A percentile compares a stretch with the other conserved stretches of the same genome.
Evolutionary conservation across 2,888 invertebrate species (phyloP).

Genomic region (Nymphalis c-album): DNA sequence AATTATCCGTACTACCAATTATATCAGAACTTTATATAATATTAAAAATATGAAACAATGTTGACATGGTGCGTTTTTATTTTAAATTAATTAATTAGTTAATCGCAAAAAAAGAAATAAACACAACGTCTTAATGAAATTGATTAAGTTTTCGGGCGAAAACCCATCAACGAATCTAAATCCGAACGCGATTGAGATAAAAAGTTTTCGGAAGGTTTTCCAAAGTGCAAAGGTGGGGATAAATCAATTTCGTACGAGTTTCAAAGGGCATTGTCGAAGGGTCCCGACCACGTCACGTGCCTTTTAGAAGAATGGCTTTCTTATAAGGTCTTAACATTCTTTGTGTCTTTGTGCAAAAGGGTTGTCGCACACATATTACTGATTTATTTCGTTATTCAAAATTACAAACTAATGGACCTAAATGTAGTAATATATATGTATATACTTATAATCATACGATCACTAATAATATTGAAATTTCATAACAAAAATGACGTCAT

Average conservation of each 20-base stretch:
- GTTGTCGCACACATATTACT: background rate
- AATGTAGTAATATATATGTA: too few species aligned
- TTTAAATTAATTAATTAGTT: too few species aligned
- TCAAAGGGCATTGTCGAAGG: background rate
- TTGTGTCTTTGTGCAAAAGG: background rate
- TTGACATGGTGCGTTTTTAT: too few species aligned
- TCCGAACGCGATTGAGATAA: background rate
- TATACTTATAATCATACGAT: too few species aligned
- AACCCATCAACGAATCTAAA: background rate
- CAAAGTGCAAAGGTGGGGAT: constrained; percentile 9
- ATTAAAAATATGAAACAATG: too few species aligned
- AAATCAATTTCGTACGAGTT: constrained; percentile 5
- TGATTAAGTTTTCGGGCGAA: background rate
- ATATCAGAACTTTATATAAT: too few species aligned
- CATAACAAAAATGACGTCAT: background rate
- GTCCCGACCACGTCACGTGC: constrained; percentile 12
- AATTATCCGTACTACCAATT: too few species aligned
- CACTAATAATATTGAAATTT: too few species aligned
- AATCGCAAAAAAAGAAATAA: too few species aligned
- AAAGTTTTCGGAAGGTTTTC: constrained; percentile 5
- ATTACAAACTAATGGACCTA: background rate
- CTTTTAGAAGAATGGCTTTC: constrained; percentile 7
- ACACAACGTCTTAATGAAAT: too few species aligned
- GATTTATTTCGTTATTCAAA: background rate
- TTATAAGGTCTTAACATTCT: constrained; percentile 13